Evolutionary conservation across 2,888 invertebrate species (phyloP).

Genomic region (Andrena bucephala): DNA sequence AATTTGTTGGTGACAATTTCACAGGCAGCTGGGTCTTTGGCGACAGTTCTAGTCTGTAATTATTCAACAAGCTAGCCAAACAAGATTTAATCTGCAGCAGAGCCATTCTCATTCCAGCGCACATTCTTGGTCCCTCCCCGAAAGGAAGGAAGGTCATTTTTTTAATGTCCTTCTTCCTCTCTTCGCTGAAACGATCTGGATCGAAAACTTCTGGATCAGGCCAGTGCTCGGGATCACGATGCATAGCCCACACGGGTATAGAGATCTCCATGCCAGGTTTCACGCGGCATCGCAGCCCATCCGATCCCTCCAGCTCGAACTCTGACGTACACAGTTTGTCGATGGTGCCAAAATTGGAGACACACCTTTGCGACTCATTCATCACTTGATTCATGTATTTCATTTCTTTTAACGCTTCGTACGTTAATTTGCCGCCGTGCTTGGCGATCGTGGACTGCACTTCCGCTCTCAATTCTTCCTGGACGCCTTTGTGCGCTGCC

Average conservation of each 20-base stretch:
- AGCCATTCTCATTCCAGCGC: conserved; percentile 76
- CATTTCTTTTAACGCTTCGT: conserved; percentile 85
- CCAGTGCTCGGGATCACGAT: conserved; percentile 72
- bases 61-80: conserved; percentile 58
- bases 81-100: conserved; percentile 70
- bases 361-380: conserved; percentile 72
- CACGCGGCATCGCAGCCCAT: conserved; percentile 69
- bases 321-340: conserved; percentile 69
- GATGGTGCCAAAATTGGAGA: conserved; percentile 43
- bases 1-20: neutral
- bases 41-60: conserved; percentile 70
- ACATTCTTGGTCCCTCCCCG: conserved; percentile 78
- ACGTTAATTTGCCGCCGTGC: conserved; percentile 83
- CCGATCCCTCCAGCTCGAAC: conserved; percentile 69
- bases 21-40: conserved; percentile 70
- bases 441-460: conserved; percentile 79
- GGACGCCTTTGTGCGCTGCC: conserved; percentile 84
- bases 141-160: conserved; percentile 74
- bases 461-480: conserved; percentile 85
- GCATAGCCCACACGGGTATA: conserved; percentile 62
- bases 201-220: conserved; percentile 70
- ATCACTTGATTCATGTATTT: conserved; percentile 86
- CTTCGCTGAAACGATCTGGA: conserved; percentile 75
- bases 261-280: conserved; percentile 65
- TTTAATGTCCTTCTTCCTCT: conserved; percentile 56